Conservation (phyloP, 2,113 vertebrate species). For the Synodontis membranacea region DNA sequence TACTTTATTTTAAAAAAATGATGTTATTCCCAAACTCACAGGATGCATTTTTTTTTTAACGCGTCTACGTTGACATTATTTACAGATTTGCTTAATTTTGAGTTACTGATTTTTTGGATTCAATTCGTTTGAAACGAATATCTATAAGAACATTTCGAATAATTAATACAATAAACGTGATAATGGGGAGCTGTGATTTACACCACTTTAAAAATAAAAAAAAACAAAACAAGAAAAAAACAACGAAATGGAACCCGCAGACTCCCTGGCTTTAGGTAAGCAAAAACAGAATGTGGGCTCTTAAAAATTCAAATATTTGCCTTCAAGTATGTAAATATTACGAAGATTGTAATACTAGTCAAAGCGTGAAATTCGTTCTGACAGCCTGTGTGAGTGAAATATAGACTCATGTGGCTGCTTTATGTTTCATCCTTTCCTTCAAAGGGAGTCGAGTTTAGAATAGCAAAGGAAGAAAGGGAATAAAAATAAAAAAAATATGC, state of each 20-base stretch:
- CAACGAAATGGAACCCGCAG: too few relatives aligned
- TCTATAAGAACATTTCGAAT: background rate
- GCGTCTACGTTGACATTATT: too few relatives aligned
- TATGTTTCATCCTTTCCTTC: conserved; percentile 54
- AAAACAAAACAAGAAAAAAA: background rate
- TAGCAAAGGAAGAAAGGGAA: conserved; percentile 41
- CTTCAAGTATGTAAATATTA: background rate
- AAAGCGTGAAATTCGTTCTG: background rate
- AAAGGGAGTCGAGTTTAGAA: conserved; percentile 52
- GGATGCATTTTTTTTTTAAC: too few relatives aligned
- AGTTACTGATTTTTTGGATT: too few relatives aligned
- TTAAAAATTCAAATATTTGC: background rate
- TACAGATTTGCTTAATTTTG: too few relatives aligned
- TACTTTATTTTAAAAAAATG: too few relatives aligned
- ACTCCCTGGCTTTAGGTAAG: background rate
- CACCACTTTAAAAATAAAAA: background rate
- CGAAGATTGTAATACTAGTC: background rate
- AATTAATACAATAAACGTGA: background rate
- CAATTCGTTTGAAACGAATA: background rate
- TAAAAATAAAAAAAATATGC: conserved; percentile 35
- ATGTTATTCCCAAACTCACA: background rate
- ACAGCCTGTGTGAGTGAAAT: background rate
- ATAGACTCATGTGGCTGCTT: conserved; percentile 40
- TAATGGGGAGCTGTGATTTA: background rate
- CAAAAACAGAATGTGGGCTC: background rate